Evolutionary conservation across 2,113 vertebrate genomes (phyloP).

Genomic region (Eptesicus fuscus): DNA sequence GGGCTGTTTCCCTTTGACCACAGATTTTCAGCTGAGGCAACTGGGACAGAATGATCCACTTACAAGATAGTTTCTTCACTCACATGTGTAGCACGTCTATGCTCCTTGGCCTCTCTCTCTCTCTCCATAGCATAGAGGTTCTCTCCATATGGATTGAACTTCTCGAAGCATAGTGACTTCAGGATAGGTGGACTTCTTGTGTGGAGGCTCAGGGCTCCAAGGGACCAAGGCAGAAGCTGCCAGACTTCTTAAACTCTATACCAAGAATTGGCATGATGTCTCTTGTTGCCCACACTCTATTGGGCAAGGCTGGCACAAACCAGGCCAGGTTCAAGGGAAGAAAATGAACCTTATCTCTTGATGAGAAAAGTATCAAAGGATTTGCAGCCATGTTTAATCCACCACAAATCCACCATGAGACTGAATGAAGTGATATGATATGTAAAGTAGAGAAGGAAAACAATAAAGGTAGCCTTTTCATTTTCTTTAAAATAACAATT

Average conservation of each 20-base stretch:
- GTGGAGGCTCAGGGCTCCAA: background rate
- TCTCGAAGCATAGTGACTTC: background rate
- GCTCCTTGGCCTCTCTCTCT: background rate
- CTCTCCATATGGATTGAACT: background rate
- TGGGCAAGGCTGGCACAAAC: background rate
- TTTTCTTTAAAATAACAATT: background rate
- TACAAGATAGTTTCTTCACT: background rate
- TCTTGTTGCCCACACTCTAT: background rate
- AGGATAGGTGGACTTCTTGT: background rate
- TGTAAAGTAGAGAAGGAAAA: slow-evolving; percentile 22
- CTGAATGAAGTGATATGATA: background rate
- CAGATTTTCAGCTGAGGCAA: background rate
- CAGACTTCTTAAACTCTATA: background rate
- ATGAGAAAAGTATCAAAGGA: background rate
- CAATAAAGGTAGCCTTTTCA: background rate
- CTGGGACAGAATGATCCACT: background rate
- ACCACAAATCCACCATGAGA: background rate
- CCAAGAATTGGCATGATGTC: background rate
- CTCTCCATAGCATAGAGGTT: background rate
- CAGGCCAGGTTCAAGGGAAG: background rate
- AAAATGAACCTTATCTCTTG: background rate
- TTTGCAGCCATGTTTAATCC: background rate
- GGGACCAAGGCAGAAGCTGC: background rate
- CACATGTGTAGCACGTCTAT: background rate
- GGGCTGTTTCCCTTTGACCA: background rate